Evolutionary conservation across 1,140 invertebrate species (phyloP), one percentile per base, ranked within the genome.

Genomic region (Halictus rubicundus): DNA sequence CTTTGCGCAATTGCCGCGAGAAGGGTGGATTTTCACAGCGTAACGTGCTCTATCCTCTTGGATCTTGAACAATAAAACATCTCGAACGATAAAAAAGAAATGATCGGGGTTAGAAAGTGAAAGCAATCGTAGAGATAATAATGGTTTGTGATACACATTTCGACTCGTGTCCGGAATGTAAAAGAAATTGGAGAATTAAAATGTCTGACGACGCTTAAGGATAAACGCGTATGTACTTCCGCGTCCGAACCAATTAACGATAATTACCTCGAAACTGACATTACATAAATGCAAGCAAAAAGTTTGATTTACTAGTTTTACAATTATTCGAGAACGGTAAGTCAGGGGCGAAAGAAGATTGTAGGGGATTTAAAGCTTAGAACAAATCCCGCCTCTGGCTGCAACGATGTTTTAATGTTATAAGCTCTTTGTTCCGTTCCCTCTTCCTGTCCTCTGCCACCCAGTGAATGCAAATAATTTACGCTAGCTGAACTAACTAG

Each of bases 371-470:
- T 77, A 61, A 49, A 54, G 74, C 66, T 77, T 77, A 70, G 74
- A 70, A 57, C 66, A 70, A 69, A 60, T 68, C 54, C 74, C 23
- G 54, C 54, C 54, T 14, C 25, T 21, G 59, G 59, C 59, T 64
- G 68, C 32, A 61, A 74, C 61, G 49, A 64, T 69, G 37, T 78
- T 78, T 78, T 78, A 78, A 78, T 57, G 69, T 78, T 64, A 63
- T 72, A 64, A 72, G 68, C 76, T 42, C 76, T 72, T 72, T 64
- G 69, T 72, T 42, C 39, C 76, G 19, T 72, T 54, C 64, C 21
- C 60, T 19, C 46, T 39, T 64, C 32, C 46, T 63, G 25, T 42
- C 39, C 49, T 23, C 23, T 54, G 60, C 63, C 57, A 77, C 21
- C 54, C 39, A 37, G 27, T 23, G 49, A 12, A 71, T 42, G 68